Percentiles rank a stretch among this genome's conserved stretches.
Evolutionary conservation across 2,888 invertebrate genomes (phyloP).

Genomic region (Zygogramma bicolorata): DNA sequence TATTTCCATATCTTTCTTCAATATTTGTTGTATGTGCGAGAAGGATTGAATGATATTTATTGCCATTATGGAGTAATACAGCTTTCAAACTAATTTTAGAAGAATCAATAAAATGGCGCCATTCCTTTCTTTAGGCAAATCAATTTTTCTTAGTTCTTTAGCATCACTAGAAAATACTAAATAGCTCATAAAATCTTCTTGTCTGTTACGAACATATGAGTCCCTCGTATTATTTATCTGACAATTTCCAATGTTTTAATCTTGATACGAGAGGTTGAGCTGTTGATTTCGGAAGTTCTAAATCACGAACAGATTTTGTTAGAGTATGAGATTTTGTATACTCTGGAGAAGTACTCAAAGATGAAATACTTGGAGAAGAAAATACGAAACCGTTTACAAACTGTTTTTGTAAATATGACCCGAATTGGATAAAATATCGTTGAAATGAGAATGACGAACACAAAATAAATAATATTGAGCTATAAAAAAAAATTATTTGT

Average conservation of each 20-base stretch:
- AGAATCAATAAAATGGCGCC: neutral
- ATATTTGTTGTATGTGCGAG: neutral
- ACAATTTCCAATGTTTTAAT: neutral
- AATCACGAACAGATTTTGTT: neutral
- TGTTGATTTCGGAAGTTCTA: neutral
- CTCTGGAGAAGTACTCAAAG: neutral
- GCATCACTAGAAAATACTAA: neutral
- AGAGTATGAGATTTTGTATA: neutral
- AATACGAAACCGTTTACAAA: too few relatives aligned
- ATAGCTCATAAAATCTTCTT: neutral
- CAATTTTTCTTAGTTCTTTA: neutral
- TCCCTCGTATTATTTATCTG: neutral
- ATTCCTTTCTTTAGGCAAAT: neutral
- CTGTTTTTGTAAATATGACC: too few relatives aligned
- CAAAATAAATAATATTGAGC: too few relatives aligned
- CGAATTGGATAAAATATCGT: too few relatives aligned
- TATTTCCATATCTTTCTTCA: constrained; percentile 12
- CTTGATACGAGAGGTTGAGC: neutral
- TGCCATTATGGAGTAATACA: constrained; percentile 18
- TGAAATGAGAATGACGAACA: too few relatives aligned
- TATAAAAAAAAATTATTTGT: too few relatives aligned
- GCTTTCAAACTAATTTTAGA: neutral
- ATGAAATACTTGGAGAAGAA: neutral
- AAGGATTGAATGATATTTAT: neutral
- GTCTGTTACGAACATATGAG: neutral